Base-by-base conservation (phyloP, 1,140 invertebrate species). In the Drosophila guanche region DNA sequence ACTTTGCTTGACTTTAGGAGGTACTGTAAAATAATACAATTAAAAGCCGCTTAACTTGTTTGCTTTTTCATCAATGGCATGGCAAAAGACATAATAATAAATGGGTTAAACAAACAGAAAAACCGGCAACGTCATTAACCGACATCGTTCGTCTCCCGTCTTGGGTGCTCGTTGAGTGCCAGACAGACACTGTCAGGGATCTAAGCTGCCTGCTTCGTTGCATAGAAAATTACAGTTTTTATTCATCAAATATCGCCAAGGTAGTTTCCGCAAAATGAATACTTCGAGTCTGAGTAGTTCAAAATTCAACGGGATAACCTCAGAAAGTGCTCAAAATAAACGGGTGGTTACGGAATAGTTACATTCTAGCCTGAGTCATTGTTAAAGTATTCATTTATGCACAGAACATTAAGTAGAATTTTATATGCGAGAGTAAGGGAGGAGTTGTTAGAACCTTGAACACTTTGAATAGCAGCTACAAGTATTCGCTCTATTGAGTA, bases 31-130 rank as follows among this genome's bases (percentile, higher is more conserved):
- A 68, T 68, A 68, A 68, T 68, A 68, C 48, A 68, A 68, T 74
- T 74, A 74, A 74, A 74, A 74, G 70, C 70, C 70, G 70, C 70
- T 74, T 74, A 74, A 74, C 70, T 74, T 74, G 70, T 74, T 74
- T 74, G 53, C 70, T 74, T 74, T 74, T 74, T 59, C 60, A 74
- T 74, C 70, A 74, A 74, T 74, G 70, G 70, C 70, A 74, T 65
- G 69, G 59, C 70, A 73, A 54, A 71, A 72, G 67, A 72, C 57
- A 72, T 54, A 71, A 72, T 54, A 71, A 63, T 74, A 74, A 74
- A 74, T 74, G 70, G 70, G 70, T 74, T 74, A 74, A 74, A 61
- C 42, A 74, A 51, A 74, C 69, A 52, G n/a, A 69, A 29, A 41
- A 72, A 54, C 59, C 16, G 52, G 70, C 70, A 74, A 50, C 68